Conservation (phyloP, 2,797 vertebrate species). For the Poecilia velifera region DNA sequence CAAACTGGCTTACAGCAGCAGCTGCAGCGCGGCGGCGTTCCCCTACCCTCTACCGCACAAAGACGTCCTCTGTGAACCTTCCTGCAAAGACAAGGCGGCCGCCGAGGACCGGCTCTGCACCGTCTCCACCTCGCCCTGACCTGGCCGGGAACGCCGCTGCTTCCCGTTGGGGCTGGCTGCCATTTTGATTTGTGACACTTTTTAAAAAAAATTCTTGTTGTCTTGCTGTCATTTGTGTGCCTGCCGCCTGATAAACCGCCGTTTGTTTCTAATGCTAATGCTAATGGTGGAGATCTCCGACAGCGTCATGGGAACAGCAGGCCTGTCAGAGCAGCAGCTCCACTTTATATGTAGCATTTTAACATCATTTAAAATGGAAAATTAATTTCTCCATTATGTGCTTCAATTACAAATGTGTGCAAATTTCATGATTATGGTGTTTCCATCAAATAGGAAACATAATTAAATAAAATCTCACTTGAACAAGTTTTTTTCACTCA, state of each 20-base stretch:
- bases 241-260: conserved; percentile 62
- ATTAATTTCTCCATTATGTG: background rate
- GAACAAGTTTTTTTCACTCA: too few relatives aligned
- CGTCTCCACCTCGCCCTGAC: conserved; percentile 24
- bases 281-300: conserved; percentile 38
- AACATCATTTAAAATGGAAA: conserved; percentile 4
- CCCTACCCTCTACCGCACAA: conserved; percentile 91
- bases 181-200: conserved; percentile 26
- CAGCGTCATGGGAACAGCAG: conserved; percentile 2
- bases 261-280: conserved; percentile 30
- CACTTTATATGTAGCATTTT: conserved; percentile 47
- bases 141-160: conserved; percentile 48
- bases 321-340: conserved; percentile 17
- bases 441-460: too few relatives aligned
- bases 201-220: conserved; percentile 13
- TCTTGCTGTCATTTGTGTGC: conserved; percentile 66
- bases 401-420: too few relatives aligned
- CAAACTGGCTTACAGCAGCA: conserved; percentile 89
- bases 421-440: background rate
- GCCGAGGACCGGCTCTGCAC: conserved; percentile 77
- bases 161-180: conserved; percentile 23
- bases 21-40: conserved; percentile 90
- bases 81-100: conserved; percentile 87
- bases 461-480: too few relatives aligned
- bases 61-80: conserved; percentile 87